These are phyloP conservation scores for Apistogramma diplotaenia DNA, from an alignment of 2,113 vertebrate genomes.

Conservation along the genomic window DNA sequence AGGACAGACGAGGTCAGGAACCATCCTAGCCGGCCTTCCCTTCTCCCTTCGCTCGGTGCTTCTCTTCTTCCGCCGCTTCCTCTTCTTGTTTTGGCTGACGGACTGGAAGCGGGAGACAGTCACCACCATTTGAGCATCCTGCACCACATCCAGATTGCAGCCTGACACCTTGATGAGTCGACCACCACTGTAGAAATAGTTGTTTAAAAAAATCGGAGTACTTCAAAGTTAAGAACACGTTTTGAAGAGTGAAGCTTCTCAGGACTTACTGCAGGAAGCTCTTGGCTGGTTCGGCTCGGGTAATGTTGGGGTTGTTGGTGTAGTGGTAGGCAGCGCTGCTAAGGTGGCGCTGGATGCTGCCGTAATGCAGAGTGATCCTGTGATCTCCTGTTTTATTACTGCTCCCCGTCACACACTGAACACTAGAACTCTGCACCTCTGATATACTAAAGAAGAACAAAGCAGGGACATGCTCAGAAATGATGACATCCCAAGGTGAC, in stretches of 20 bases:
- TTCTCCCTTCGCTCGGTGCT: conserved; percentile 30
- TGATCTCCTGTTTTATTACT: conserved; percentile 79
- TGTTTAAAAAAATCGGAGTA: not conserved
- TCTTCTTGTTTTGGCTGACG: conserved; percentile 36
- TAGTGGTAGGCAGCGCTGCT: conserved; percentile 80
- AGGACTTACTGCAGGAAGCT: conserved; percentile 86
- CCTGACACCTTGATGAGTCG: conserved; percentile 85
- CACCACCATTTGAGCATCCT: conserved; percentile 88
- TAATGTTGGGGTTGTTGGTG: conserved; percentile 89
- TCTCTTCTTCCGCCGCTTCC: conserved; percentile 37
- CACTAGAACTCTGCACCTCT: conserved; percentile 77
- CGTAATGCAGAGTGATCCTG: conserved; percentile 84
- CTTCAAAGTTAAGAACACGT: not conserved
- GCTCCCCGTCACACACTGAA: conserved; percentile 85
- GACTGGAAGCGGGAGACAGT: conserved; percentile 69
- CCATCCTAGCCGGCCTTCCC: conserved; percentile 65
- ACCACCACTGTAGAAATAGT: conserved; percentile 78
- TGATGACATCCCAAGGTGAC: not conserved
- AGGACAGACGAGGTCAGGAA: conserved; percentile 71
- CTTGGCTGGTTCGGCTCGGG: conserved; percentile 83
- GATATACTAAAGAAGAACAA: conserved; percentile 70
- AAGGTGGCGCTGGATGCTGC: conserved; percentile 79
- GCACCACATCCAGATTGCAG: conserved; percentile 92
- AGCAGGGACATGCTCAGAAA: not conserved
- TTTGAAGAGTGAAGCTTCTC: not conserved